These are phyloP conservation scores for Epinephelus coioides DNA, from an alignment of 2,797 vertebrate species.

Conservation along the genomic window DNA sequence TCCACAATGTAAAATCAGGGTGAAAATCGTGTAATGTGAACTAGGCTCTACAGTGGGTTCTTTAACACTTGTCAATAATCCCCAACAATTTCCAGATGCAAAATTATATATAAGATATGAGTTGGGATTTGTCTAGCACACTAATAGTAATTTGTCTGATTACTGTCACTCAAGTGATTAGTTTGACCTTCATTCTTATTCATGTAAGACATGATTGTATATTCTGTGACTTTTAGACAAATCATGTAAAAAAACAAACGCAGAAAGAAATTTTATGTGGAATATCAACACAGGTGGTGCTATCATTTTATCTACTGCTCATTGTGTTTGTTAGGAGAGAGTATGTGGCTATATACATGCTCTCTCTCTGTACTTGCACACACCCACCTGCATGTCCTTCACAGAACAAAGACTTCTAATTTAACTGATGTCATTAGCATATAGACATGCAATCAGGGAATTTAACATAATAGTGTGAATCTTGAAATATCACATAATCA, in stretches of 20 bases:
- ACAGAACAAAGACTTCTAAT: slow-evolving; percentile 49
- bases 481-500: neutral
- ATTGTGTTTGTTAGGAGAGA: neutral
- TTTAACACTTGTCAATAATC: neutral
- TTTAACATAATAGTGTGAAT: slow-evolving; percentile 47
- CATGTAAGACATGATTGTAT: neutral
- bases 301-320: neutral
- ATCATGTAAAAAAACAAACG: neutral
- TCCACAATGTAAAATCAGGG: too few species aligned
- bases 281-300: slow-evolving; percentile 7
- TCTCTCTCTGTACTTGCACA: neutral
- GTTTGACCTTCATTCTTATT: slow-evolving; percentile 35
- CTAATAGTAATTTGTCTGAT: slow-evolving; percentile 11
- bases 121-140: neutral
- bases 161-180: slow-evolving; percentile 24
- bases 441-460: slow-evolving; percentile 40
- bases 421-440: slow-evolving; percentile 53
- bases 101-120: neutral
- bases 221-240: slow-evolving; percentile 23
- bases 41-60: too few species aligned
- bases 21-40: too few species aligned
- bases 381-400: slow-evolving; percentile 54
- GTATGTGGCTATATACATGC: neutral
- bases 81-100: neutral
- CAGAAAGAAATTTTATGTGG: neutral